A percentile compares a stretch with the other conserved stretches of the same genome.
These are phyloP conservation scores for Hemibagrus wyckioides DNA, from an alignment of 2,113 vertebrate genomes.

Conservation along the genomic window DNA sequence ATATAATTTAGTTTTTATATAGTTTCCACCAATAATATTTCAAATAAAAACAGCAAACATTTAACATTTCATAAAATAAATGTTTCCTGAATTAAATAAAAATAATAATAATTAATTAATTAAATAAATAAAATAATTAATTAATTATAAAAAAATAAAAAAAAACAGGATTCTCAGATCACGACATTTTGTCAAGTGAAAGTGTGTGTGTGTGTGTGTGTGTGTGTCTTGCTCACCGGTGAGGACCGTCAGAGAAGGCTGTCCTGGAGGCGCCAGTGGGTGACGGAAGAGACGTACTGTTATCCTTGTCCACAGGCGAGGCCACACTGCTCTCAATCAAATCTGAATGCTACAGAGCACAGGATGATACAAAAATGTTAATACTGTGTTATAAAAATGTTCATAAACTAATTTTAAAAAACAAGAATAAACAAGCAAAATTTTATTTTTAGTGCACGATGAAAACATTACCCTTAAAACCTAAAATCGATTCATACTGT, in stretches of 20 bases:
- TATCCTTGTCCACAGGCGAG: slow-evolving; percentile 87
- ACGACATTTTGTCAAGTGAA: background rate
- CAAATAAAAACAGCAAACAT: background rate
- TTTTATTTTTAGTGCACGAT: too few species aligned
- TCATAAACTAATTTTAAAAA: background rate
- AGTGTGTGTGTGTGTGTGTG: background rate
- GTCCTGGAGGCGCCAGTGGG: slow-evolving; percentile 73
- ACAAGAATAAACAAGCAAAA: background rate
- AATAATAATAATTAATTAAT: too few species aligned
- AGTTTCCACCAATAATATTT: background rate
- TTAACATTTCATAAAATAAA: background rate
- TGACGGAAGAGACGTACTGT: slow-evolving; percentile 88
- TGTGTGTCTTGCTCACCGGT: slow-evolving; percentile 69
- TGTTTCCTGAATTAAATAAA: background rate
- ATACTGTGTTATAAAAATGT: background rate
- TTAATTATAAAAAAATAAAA: background rate
- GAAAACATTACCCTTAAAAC: background rate
- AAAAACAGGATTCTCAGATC: background rate
- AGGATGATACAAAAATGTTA: background rate
- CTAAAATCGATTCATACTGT: background rate
- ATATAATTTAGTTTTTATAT: background rate
- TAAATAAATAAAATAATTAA: too few species aligned
- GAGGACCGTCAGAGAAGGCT: slow-evolving; percentile 80
- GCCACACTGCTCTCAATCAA: slow-evolving; percentile 85
- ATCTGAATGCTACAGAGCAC: slow-evolving; percentile 75